Evolutionary conservation across 2,113 vertebrate species (phyloP), one percentile per base, ranked within the genome.

Genomic region (Actenoides hombroni): DNA sequence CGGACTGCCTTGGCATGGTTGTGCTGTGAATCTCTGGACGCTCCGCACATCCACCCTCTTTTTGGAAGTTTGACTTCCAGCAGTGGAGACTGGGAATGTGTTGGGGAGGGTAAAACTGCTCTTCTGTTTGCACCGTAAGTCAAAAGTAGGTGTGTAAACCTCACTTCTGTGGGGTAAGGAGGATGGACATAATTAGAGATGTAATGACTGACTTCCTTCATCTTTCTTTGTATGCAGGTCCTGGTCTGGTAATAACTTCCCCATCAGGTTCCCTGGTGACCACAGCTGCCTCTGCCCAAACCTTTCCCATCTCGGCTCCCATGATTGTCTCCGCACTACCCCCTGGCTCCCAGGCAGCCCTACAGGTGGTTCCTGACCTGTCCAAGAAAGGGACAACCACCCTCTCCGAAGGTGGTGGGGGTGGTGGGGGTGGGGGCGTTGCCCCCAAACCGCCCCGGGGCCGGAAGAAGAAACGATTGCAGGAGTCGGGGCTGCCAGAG

Each of bases 181-280:
- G 57, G 10, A 70, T 74, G 59, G 63, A 28, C 2, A 0, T 82
- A 71, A 37, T 59, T 54, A 60, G 69, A 83, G 42, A 11, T 60
- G 6, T 48, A 40, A 48, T 65, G 63, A 73, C 42, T 96, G 88
- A 96, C 81, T 51, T 95, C 76, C 78, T 96, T 69, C 53, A 11
- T 46, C 88, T 94, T 69, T 80, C 59, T 97, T 80, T 92, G 63
- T 92, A 81, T 95, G 59, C 97, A 99, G 99, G 98, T 96, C 98
- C 99, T 18, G 99, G 99, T 97, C 97, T 99, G 95, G 99, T 99
- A 93, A 99, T 99, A 97, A 99, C 99, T 16, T 99, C 99, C 94
- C 99, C 99, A 12, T 99, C 99, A 96, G 99, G 99, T 96, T 99
- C 99, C 35, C 98, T 99, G 65, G 99, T 99, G 92, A 99, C 99